A percentile compares a stretch with the other conserved stretches of the same genome.
phyloP scores from a whole-genome alignment of 2,888 invertebrate species.

The Nesidiocoris tenuis region DNA sequence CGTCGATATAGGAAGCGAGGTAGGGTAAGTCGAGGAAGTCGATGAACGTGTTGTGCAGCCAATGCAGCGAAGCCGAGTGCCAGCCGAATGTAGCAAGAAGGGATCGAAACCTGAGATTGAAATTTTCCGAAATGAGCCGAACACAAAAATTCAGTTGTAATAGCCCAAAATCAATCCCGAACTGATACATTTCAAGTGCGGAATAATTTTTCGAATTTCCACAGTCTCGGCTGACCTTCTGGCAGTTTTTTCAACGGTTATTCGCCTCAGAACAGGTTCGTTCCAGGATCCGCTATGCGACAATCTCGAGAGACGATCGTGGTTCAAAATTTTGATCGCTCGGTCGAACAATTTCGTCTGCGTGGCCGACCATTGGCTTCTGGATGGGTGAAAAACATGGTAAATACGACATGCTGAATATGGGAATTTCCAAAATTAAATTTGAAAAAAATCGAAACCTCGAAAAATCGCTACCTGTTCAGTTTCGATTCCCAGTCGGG shows the following conservation, averaged over 20 bases:
- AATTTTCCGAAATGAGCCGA: no score
- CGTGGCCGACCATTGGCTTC: constrained; percentile 64
- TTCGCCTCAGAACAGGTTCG: constrained; percentile 69
- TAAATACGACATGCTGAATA: no score
- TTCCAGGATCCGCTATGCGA: constrained; percentile 61
- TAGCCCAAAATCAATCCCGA: no score
- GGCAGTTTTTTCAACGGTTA: constrained; percentile 70
- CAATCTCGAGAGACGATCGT: constrained; percentile 66
- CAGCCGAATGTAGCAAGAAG: constrained; percentile 64
- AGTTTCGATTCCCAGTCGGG: constrained; percentile 69
- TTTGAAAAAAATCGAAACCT: no score
- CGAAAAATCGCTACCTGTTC: no score
- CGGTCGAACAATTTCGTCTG: constrained; percentile 68
- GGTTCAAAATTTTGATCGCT: constrained; percentile 65
- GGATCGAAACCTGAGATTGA: constrained; percentile 31
- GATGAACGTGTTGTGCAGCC: constrained; percentile 72
- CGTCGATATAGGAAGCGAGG: constrained; percentile 72
- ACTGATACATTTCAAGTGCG: no score
- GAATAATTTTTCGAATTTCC: no score
- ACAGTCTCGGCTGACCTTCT: constrained; percentile 56
- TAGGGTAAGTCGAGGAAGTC: constrained; percentile 63
- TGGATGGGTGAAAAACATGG: no score
- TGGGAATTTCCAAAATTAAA: no score
- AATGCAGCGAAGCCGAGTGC: constrained; percentile 71
- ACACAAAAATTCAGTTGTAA: no score